These are phyloP conservation scores for Aporophyla lueneburgensis DNA, from an alignment of 2,888 invertebrate genomes.

Conservation along the genomic window DNA sequence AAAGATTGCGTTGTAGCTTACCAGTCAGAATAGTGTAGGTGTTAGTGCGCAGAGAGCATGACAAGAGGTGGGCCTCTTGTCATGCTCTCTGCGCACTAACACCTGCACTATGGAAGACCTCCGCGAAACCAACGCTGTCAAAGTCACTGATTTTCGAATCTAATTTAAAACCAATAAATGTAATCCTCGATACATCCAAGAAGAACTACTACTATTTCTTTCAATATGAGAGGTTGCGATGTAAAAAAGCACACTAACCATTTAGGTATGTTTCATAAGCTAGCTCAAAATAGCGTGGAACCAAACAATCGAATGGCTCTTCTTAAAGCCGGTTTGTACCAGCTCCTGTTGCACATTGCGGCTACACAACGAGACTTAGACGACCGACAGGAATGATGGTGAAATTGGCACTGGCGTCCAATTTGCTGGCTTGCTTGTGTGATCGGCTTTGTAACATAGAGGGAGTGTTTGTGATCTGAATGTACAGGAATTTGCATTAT, in stretches of 20 bases:
- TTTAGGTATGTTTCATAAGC: background rate
- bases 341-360: background rate
- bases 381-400: background rate
- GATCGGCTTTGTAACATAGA: conserved; percentile 6
- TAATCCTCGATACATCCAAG: no score
- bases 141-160: no score
- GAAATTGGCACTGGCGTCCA: background rate
- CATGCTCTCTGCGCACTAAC: no score
- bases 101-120: no score
- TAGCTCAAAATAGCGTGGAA: background rate
- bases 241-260: background rate
- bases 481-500: background rate
- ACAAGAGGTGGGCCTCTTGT: no score
- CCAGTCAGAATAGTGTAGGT: no score
- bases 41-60: no score
- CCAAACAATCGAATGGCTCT: background rate
- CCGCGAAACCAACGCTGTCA: no score
- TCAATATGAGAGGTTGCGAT: background rate
- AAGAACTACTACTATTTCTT: background rate
- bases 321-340: background rate
- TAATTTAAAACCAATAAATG: no score
- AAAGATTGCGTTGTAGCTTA: no score
- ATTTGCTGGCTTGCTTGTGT: conserved; percentile 8
- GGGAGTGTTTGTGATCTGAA: background rate
- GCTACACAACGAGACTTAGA: background rate